Base-by-base conservation (phyloP, 1,140 invertebrate species). In the Ceratoteleas bidentatus region DNA sequence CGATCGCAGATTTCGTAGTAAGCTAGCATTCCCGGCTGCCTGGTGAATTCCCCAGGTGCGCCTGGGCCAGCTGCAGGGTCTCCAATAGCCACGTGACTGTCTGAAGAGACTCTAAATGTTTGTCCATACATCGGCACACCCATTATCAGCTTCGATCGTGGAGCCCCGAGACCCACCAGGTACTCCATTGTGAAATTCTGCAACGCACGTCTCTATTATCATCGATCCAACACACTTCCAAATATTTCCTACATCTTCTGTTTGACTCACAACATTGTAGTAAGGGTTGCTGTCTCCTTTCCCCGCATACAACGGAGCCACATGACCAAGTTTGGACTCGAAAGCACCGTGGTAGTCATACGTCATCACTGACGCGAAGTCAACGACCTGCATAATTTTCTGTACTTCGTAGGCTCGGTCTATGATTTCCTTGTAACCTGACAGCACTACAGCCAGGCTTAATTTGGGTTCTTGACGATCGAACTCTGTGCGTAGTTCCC, bases 41-140 rank as follows among this genome's bases (percentile, higher is more conserved):
- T 94, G 0, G 97, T 98, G 73, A 95, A 95, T 80, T 96, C 94
- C 3, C 97, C 97, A 1, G 96, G 91, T 24, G 92, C 91, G 2
- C 97, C 97, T 0, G 96, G 94, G 43, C 96, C 94, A 6, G 92
- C 92, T 36, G 95, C 92, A 9, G 93, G 83, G 16, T 92, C 89
- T 2, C 89, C 91, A 0, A 92, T 87, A 4, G 89, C 87, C 0
- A 87, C 84, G 32, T 94, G 93, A 73, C 90, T 92, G 7, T 90
- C 75, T 0, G 87, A 82, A 0, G 92, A 91, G 9, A 99, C 88
- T 43, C 94, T 95, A 84, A 96, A 99, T 36, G 94, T 95, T 88
- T 98, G 97, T 0, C 97, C 97, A 84, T 98, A 98, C 83, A 98
- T 95, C 0, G 97, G 96, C 76, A 99, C 92, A 7, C 97, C 97